Percentiles rank a stretch among this genome's conserved stretches.
Conservation (phyloP, 2,797 vertebrate species). For the Tokudaia tokunoshimensis region DNA sequence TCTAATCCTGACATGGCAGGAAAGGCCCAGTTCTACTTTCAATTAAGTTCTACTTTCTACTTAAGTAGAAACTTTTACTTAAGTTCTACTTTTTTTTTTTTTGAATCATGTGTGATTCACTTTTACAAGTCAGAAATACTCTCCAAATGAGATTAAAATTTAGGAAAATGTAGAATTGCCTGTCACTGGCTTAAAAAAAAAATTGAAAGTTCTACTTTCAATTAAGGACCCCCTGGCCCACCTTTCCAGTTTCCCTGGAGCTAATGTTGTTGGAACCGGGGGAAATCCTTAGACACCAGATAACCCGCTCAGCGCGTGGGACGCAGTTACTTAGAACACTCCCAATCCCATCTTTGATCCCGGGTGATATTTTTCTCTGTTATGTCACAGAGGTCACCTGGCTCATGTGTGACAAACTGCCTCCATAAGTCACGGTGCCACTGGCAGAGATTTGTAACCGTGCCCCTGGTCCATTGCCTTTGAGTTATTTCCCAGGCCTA, state of each 20-base stretch:
- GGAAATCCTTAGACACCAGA: conserved; percentile 38
- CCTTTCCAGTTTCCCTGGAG: accelerated
- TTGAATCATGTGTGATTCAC: neutral
- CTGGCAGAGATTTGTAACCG: conserved; percentile 98
- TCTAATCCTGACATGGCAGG: neutral
- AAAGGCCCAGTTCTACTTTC: conserved; percentile 35
- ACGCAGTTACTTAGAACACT: conserved; percentile 82
- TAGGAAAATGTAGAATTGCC: neutral
- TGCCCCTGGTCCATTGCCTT: conserved; percentile 98
- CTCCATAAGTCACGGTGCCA: conserved; percentile 92
- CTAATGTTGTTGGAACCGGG: neutral
- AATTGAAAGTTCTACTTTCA: too few species aligned
- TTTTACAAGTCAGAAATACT: neutral
- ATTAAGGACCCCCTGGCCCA: neutral
- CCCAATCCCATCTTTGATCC: conserved; percentile 89
- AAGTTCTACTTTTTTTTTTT: too few species aligned
- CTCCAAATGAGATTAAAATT: neutral
- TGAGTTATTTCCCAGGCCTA: conserved; percentile 96
- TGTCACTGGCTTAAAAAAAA: neutral
- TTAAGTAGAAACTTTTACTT: too few species aligned
- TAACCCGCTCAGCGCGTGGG: neutral
- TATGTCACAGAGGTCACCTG: conserved; percentile 94
- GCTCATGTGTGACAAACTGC: conserved; percentile 96
- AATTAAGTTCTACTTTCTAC: too few species aligned
- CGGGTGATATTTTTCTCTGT: conserved; percentile 89